Conservation (phyloP, 2,797 vertebrate species). For the Alcedo quadribrachys region DNA sequence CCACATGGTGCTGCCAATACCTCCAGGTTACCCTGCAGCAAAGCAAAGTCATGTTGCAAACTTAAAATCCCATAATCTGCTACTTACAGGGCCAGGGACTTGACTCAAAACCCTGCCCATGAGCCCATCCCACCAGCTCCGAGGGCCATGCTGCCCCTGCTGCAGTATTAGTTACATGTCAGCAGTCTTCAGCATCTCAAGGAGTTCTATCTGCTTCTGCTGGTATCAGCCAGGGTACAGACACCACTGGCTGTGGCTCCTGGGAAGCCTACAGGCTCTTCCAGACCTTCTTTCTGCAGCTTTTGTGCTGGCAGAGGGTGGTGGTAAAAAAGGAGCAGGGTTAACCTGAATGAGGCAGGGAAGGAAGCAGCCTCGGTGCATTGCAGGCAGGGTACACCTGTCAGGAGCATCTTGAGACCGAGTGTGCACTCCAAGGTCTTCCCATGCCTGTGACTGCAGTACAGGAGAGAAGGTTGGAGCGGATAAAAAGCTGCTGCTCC, state of each 20-base stretch:
- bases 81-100: neutral
- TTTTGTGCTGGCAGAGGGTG: neutral
- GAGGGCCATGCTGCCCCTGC: accelerated
- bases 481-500: accelerated
- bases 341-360: neutral
- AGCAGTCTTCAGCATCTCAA: neutral
- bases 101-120: neutral
- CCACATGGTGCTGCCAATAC: neutral
- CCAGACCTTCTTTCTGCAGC: neutral
- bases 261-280: accelerated
- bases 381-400: neutral
- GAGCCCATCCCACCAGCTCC: neutral
- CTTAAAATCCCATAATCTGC: neutral
- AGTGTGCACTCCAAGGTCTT: neutral
- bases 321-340: neutral
- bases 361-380: accelerated
- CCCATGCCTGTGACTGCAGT: neutral
- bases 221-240: neutral
- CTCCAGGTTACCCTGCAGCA: neutral
- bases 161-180: accelerated
- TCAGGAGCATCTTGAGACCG: neutral
- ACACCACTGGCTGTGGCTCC: accelerated
- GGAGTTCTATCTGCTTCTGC: neutral
- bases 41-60: neutral
- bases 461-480: accelerated